Evolutionary conservation across 92 coral and sea anemone genomes (phyloP), one percentile per base, ranked within the genome.

Genomic region (Virgularia gustaviana): DNA sequence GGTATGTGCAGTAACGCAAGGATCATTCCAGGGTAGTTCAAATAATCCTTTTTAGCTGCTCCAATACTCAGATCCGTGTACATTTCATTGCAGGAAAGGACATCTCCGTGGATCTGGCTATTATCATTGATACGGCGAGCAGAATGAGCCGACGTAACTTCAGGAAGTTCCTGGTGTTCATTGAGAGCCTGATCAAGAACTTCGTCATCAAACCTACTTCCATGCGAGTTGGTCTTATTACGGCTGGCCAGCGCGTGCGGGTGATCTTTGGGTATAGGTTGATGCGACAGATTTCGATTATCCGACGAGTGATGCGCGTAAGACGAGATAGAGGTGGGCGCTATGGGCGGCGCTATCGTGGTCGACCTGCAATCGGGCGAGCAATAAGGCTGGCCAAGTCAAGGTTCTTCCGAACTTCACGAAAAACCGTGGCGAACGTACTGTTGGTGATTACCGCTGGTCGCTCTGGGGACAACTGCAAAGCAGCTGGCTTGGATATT

Each of bases 121-220:
- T 65, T n/a, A 65, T 65, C 22, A 33, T 65, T 32, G 72, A 65
- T 33, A 42, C 9, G 8, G 72, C 55, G 13, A 65, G 55, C 36
- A 23, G 72, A 28, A 19, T 41, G 47, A 30, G 35, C 11, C 55
- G 56, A 20, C 19, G 6, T 6, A 41, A 29, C 15, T 65, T 65
- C 56, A 7, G 49, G n/a, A 42, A 33, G 49, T 22, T 42, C 8
- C 41, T 41, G 51, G 35, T 56, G n/a, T 65, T 65, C 30, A 33
- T 49, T 3, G 44, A 22, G 16, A 49, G 72, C 32, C 16, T 65
- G 20, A 25, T 65, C 15, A 28, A 42, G 28, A 33, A 15, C 13
- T 65, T 36, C 51, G 30, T 24, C 11, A 49, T 65, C 56, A 19
- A 27, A 18, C 55, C 54, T 27, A 65, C 19, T 7, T 65, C 72